Evolutionary conservation across 2,113 vertebrate species (phyloP), one percentile per base, ranked within the genome.

Genomic region (Psilopogon haemacephalus): DNA sequence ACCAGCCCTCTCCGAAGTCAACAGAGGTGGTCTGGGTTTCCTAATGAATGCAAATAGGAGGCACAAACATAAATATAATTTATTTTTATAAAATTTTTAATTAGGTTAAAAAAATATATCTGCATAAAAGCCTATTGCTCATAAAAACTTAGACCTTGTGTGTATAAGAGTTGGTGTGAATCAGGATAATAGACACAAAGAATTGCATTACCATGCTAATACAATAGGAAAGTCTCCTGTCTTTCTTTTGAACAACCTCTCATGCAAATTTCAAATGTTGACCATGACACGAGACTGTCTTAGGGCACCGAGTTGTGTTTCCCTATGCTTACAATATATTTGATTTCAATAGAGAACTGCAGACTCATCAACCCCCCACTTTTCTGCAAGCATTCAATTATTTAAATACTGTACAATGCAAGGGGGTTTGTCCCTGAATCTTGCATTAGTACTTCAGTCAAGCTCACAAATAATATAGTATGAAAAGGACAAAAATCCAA

Each of bases 1-100:
- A 91, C 82, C 93, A 94, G 69, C 71, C 54, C 38, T 71, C 75
- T 89, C 75, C 87, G 93, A 96, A 96, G 94, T 93, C 93, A 95
- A 65, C 3, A 1, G 82, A 92, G 94, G 82, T 94, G 91, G 89
- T 89, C 85, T 77, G 38, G 88, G 79, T 68, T 94, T 72, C 79
- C 89, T 95, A 94, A 95, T 93, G 75, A 89, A 63, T 94, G 83
- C 65, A 95, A 91, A 89, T 84, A 80, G 37, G 62, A 89, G 72
- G 75, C 83, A 83, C 65, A 94, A 93, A 96, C 69, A 95, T 89
- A 94, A 95, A 93, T 94, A 89, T 85, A 59, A 94, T 96, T 94
- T 96, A 89, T 38, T 94, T 94, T 74, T 80, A 77, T 89, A 87
- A 96, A 94, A 96, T 88, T 95, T 94, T 91, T 94, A 96, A 96